Base-by-base conservation (phyloP, 2,113 vertebrate genomes). In the Colistium nudipinnis region DNA sequence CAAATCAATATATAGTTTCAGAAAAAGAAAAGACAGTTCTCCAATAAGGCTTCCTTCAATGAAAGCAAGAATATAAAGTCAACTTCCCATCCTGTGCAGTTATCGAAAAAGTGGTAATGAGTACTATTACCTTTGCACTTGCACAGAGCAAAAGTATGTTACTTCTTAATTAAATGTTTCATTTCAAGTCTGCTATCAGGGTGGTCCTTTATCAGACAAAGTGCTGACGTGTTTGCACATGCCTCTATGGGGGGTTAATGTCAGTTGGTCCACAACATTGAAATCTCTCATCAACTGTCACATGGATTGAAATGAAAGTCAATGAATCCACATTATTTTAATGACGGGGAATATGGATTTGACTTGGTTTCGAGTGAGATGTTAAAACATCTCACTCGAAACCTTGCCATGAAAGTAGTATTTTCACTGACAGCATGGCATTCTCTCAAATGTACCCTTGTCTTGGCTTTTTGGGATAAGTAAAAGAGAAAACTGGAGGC, bases 351-450 rank as follows among this genome's bases (percentile, higher is more conserved):
- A 17, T 9, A 28, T 9, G 38, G 14, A 17, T 27, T n/a, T 27
- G 36, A 60, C 36, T 27, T 17, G 9, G 3, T 30, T 28, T 30
- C 14, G 10, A 43, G 24, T 13, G 1, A 20, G 33, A 31, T 6
- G 4, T 27, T 24, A 24, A 13, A 62, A 35, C 19, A 10, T 31
- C 5, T 19, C 6, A 11, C 6, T 41, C 6, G 12, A 16, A n/a
- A n/a, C n/a, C n/a, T 20, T 30, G 24, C 6, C 6, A 24, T 31
- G 22, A 87, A 89, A 84, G 75, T 83, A 63, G 80, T 83, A 76
- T 66, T 84, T 67, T 73, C 38, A 68, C 63, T 83, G 87, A 90
- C 80, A 83, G 67, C 53, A 17, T 76, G 66, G 70, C 74, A 65
- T 80, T 75, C 72, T 76, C 76, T 60, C 63, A 78, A 62, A 78